phyloP scores from a whole-genome alignment of 2,113 vertebrate genomes.

The Apeltes quadracus region DNA sequence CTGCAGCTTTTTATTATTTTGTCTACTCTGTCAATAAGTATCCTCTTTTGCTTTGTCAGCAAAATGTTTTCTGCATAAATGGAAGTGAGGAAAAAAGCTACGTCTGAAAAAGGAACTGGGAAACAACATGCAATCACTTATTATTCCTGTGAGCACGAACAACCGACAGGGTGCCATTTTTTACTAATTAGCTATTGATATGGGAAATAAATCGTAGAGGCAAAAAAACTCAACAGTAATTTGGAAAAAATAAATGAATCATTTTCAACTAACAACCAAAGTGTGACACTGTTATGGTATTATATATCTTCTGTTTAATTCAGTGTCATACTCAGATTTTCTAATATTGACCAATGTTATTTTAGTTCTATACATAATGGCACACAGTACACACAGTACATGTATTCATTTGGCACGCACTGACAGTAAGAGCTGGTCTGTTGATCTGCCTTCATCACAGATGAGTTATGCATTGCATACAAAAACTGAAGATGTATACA shows the following conservation, averaged over 20 bases:
- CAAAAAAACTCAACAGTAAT: constrained; percentile 45
- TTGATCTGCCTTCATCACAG: background rate
- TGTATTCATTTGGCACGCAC: background rate
- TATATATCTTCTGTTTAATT: background rate
- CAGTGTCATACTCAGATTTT: background rate
- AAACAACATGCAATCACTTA: constrained; percentile 14
- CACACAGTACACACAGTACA: background rate
- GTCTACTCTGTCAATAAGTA: background rate
- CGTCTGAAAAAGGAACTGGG: constrained; percentile 45
- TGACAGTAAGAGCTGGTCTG: background rate
- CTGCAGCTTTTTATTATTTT: background rate
- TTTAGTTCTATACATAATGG: background rate
- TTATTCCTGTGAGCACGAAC: background rate
- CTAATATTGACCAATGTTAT: background rate
- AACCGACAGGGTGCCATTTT: constrained; percentile 4
- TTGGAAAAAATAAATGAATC: constrained; percentile 58
- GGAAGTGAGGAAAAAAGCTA: constrained; percentile 23
- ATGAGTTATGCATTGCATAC: background rate
- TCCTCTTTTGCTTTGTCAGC: constrained; percentile 40
- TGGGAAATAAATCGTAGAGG: constrained; percentile 11
- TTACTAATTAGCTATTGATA: constrained; percentile 16
- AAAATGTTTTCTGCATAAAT: constrained; percentile 33
- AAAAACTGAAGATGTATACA: background rate
- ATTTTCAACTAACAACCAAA: constrained; percentile 62
- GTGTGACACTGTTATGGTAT: constrained; percentile 6